These are phyloP conservation scores for pig (Sus scrofa) DNA, from an alignment of 2,113 vertebrate species.

Conservation along the genomic window DNA sequence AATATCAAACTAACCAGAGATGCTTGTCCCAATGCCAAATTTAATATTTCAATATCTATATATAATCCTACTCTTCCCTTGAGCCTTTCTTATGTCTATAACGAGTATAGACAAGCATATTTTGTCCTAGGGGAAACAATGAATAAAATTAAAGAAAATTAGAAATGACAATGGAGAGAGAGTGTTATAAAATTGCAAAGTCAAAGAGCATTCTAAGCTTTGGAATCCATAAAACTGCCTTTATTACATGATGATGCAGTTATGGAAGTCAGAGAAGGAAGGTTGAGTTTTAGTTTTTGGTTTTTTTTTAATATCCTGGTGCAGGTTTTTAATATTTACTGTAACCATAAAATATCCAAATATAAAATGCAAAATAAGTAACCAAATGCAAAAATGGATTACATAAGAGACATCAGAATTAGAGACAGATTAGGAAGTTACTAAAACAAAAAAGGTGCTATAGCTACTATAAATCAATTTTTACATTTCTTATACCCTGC, in stretches of 20 bases:
- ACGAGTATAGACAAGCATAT: neutral
- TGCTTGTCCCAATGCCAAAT: neutral
- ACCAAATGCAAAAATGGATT: neutral
- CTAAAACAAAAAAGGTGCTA: neutral
- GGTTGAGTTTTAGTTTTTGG: neutral
- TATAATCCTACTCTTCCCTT: neutral
- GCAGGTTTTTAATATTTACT: neutral
- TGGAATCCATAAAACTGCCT: neutral
- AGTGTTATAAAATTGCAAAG: neutral
- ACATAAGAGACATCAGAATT: neutral
- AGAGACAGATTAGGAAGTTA: neutral
- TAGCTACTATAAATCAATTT: neutral
- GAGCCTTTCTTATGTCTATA: neutral
- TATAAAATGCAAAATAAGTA: neutral
- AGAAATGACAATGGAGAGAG: neutral
- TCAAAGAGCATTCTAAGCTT: constrained; percentile 8
- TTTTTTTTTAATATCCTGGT: neutral
- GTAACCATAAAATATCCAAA: neutral
- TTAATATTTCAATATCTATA: neutral
- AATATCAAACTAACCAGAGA: neutral
- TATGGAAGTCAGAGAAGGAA: neutral
- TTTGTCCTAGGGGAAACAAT: neutral
- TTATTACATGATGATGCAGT: neutral
- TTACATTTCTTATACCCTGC: neutral
- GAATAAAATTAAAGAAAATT: neutral